A percentile compares a stretch with the other conserved stretches of the same genome.
phyloP scores from a whole-genome alignment of 2,113 vertebrate genomes.

The Centropus unirufus region DNA sequence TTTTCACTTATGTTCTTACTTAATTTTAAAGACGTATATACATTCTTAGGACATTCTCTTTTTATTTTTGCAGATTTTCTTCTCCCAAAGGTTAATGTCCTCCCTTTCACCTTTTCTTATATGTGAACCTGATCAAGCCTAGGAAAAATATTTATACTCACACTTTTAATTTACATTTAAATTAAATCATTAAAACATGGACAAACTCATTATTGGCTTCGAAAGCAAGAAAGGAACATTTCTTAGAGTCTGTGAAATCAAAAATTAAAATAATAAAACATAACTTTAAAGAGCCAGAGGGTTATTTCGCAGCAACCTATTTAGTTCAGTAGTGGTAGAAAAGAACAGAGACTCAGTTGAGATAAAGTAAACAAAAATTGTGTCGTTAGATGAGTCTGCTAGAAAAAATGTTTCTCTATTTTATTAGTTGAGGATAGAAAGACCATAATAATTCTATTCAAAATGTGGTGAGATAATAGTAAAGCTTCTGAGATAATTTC shows the following conservation, averaged over 20 bases:
- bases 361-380: slow-evolving; percentile 24
- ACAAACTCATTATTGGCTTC: background rate
- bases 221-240: background rate
- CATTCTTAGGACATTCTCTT: background rate
- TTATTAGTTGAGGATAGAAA: background rate
- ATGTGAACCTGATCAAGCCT: background rate
- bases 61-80: background rate
- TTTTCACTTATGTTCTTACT: background rate
- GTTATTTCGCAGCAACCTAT: background rate
- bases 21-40: background rate
- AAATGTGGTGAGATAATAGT: background rate
- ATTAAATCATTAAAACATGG: slow-evolving; percentile 31
- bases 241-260: background rate
- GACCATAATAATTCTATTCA: background rate
- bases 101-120: background rate
- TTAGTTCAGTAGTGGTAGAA: background rate
- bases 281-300: background rate
- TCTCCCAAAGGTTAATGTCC: background rate
- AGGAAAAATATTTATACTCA: background rate
- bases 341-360: background rate
- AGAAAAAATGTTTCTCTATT: background rate
- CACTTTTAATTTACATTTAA: slow-evolving; percentile 43
- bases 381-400: background rate
- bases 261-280: background rate
- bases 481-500: background rate